These are phyloP conservation scores for Neolamprologus longior DNA, from an alignment of 2,113 vertebrate genomes.

Conservation along the genomic window DNA sequence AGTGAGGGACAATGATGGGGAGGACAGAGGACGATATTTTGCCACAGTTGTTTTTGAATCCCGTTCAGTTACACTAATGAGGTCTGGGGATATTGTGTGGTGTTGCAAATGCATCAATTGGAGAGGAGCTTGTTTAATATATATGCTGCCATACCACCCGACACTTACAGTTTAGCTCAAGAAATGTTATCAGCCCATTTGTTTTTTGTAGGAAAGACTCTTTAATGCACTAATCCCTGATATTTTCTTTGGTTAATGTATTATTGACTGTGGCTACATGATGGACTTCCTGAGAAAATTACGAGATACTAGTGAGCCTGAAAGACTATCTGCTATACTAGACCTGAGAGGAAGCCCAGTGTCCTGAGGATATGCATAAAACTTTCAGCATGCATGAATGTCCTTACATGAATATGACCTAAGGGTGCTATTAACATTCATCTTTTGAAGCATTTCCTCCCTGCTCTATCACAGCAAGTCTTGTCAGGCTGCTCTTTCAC, in stretches of 20 bases:
- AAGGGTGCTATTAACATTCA: constrained; percentile 38
- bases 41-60: not conserved
- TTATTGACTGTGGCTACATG: not conserved
- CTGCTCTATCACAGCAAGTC: not conserved
- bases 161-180: not conserved
- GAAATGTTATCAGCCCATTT: not conserved
- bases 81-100: not conserved
- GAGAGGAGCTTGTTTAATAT: not conserved
- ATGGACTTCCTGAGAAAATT: not conserved
- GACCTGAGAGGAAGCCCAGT: not conserved
- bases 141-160: not conserved
- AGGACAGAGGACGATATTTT: not conserved
- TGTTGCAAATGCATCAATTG: not conserved
- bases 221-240: not conserved
- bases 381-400: not conserved
- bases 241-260: not conserved
- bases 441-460: constrained; percentile 10
- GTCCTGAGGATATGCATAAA: not conserved
- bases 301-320: not conserved
- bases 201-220: not conserved
- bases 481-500: not conserved
- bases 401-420: constrained; percentile 5
- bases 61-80: not conserved
- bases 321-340: not conserved
- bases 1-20: not conserved